These are phyloP conservation scores for Notamacropus eugenii DNA, from an alignment of 2,797 vertebrate species.

Conservation along the genomic window DNA sequence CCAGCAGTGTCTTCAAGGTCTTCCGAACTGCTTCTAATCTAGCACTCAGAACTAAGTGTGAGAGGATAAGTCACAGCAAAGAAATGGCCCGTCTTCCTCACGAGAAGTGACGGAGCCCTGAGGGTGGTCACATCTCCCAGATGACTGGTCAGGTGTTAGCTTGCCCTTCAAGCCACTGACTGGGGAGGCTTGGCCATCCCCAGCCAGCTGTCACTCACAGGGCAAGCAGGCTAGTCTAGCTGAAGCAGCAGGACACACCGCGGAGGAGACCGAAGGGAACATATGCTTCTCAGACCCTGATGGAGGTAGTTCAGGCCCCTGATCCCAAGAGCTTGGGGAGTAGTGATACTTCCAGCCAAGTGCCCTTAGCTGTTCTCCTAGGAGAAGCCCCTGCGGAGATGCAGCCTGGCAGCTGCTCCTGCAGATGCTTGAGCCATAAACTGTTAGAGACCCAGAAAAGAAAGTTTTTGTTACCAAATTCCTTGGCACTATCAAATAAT, in stretches of 20 bases:
- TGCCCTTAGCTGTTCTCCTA: not conserved
- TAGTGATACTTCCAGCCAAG: not conserved
- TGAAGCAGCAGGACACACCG: not conserved
- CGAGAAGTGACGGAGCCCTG: too few species aligned
- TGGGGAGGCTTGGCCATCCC: not conserved
- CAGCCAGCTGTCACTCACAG: not conserved
- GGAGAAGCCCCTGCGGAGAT: not conserved
- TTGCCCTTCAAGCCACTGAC: not conserved
- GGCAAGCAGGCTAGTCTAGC: not conserved
- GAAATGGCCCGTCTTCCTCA: too few species aligned
- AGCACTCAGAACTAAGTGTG: too few species aligned
- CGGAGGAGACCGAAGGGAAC: not conserved
- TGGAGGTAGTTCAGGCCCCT: not conserved
- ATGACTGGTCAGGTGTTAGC: not conserved
- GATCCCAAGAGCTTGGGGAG: not conserved
- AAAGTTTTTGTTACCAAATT: not conserved
- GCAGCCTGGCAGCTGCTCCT: not conserved
- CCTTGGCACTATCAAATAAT: not conserved
- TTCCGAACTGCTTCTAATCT: too few species aligned
- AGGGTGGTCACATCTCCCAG: too few species aligned
- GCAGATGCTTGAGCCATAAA: not conserved
- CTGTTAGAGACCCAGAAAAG: not conserved
- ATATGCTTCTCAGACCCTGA: not conserved
- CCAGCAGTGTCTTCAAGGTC: too few species aligned
- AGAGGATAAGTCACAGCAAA: too few species aligned